Evolutionary conservation across 1,140 invertebrate species (phyloP).

Genomic region (Acromyrmex heyeri): DNA sequence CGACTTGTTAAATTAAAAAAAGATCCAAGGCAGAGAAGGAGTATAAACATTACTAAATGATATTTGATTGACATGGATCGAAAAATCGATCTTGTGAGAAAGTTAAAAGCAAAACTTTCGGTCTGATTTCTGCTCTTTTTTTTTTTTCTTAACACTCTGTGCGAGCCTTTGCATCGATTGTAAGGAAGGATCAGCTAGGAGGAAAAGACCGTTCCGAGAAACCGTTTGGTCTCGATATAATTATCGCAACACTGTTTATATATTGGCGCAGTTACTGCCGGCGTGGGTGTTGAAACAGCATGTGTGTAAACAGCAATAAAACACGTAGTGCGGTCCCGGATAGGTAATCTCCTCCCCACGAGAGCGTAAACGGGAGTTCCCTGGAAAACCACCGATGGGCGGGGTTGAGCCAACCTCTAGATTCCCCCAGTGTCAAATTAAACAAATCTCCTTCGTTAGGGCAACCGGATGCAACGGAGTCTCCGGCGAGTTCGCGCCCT

Average conservation of each 20-base stretch:
- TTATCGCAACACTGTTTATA: slow-evolving; percentile 80
- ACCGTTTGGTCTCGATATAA: slow-evolving; percentile 74
- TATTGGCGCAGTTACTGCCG: slow-evolving; percentile 78
- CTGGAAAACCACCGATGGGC: slow-evolving; percentile 69
- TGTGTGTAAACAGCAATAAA: slow-evolving; percentile 83
- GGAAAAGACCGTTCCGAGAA: slow-evolving; percentile 73
- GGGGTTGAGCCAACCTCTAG: slow-evolving; percentile 70
- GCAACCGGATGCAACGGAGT: slow-evolving; percentile 45
- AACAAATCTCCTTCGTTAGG: slow-evolving; percentile 74
- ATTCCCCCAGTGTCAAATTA: slow-evolving; percentile 72
- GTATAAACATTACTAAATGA: not conserved
- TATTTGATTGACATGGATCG: not conserved
- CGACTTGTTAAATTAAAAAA: not conserved
- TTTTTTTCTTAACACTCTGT: not conserved
- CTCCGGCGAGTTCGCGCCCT: slow-evolving; percentile 13
- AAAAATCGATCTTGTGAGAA: slow-evolving; percentile 9
- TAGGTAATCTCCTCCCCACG: slow-evolving; percentile 74
- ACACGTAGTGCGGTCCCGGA: slow-evolving; percentile 74
- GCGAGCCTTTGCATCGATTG: slow-evolving; percentile 15
- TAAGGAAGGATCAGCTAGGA: not conserved
- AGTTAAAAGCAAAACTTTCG: not conserved
- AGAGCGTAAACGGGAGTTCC: slow-evolving; percentile 69
- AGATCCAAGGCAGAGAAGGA: not conserved
- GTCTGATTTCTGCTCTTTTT: not conserved
- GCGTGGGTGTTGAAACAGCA: slow-evolving; percentile 80